These are phyloP conservation scores for Campylomormyrus numenius DNA, from an alignment of 2,113 vertebrate genomes.

Conservation along the genomic window DNA sequence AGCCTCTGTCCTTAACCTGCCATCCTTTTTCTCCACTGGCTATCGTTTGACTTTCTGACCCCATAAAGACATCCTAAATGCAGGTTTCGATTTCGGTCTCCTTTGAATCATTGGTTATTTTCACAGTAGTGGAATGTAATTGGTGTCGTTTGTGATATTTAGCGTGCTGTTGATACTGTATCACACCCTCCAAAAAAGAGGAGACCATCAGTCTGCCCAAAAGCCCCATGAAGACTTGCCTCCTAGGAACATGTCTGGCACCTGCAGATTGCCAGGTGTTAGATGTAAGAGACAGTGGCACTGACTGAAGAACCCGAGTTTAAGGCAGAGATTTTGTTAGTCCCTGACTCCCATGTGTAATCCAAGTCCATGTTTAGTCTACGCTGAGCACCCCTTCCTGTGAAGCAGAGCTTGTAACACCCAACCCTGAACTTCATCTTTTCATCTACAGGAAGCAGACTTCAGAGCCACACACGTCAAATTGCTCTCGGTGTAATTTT, in stretches of 20 bases:
- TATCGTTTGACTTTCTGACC: background rate
- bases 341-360: background rate
- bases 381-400: background rate
- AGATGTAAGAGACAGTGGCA: too few relatives aligned
- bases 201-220: background rate
- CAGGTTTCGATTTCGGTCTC: background rate
- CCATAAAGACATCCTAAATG: background rate
- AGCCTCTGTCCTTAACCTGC: background rate
- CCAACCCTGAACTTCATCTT: background rate
- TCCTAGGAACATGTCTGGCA: conserved; percentile 7
- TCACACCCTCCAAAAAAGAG: background rate
- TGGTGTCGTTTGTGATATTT: background rate
- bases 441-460: conserved; percentile 6
- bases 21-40: background rate
- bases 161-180: background rate
- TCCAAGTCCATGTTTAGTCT: background rate
- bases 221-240: background rate
- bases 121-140: background rate
- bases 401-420: conserved; percentile 9
- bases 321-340: background rate
- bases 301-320: background rate
- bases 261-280: conserved; percentile 10
- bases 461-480: background rate
- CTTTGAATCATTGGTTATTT: background rate
- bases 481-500: conserved; percentile 18